phyloP scores from a whole-genome alignment of 1,140 invertebrate species.

The Drosophila tristis region DNA sequence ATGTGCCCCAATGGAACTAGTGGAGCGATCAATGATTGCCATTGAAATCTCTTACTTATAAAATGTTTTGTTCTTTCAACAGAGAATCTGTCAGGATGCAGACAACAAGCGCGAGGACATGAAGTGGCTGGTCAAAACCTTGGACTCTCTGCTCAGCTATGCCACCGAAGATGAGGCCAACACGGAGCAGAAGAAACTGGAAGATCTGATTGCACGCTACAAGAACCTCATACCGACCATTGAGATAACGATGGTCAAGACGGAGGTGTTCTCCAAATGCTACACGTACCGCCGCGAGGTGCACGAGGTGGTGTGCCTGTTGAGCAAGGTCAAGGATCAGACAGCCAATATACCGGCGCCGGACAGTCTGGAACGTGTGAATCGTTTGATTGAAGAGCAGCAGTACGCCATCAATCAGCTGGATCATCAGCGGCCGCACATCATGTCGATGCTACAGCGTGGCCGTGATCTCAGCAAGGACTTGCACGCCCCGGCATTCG shows the following conservation, averaged over 20 bases:
- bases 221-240: slow-evolving; percentile 96
- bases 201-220: slow-evolving; percentile 93
- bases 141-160: slow-evolving; percentile 93
- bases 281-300: slow-evolving; percentile 96
- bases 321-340: slow-evolving; percentile 90
- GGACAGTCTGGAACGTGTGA: slow-evolving; percentile 90
- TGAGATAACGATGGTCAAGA: slow-evolving; percentile 95
- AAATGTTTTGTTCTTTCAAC: slow-evolving; percentile 52
- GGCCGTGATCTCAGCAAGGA: slow-evolving; percentile 95
- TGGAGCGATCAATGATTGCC: too few species aligned
- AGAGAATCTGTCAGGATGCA: slow-evolving; percentile 95
- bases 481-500: slow-evolving; percentile 92
- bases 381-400: slow-evolving; percentile 91
- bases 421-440: slow-evolving; percentile 93
- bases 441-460: slow-evolving; percentile 95
- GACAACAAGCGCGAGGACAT: slow-evolving; percentile 95
- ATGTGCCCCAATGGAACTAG: too few species aligned
- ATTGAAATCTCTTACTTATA: not conserved
- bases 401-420: slow-evolving; percentile 92
- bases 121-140: slow-evolving; percentile 96
- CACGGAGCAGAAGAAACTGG: slow-evolving; percentile 91
- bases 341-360: slow-evolving; percentile 87
- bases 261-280: slow-evolving; percentile 95
- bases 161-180: slow-evolving; percentile 91
- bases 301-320: slow-evolving; percentile 91